These are phyloP conservation scores for Hermetia illucens DNA, from an alignment of 1,140 invertebrate genomes.

Conservation along the genomic window DNA sequence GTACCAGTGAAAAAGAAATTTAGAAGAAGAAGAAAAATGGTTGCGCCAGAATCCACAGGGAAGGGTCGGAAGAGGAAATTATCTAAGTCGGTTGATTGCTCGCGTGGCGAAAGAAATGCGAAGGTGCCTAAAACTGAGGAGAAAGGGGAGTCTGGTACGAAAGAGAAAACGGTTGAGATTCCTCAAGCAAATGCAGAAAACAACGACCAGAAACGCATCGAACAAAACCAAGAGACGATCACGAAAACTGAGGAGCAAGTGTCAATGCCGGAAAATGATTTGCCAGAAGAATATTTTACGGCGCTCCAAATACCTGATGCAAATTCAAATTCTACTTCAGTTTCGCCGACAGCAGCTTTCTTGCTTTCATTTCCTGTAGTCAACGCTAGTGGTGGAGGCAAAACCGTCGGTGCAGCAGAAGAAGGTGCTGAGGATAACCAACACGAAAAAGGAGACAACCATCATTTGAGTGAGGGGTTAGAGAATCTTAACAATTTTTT, in stretches of 20 bases:
- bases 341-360: slow-evolving; percentile 50
- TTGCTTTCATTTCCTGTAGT: slow-evolving; percentile 47
- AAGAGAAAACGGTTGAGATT: no score
- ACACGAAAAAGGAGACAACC: no score
- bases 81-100: no score
- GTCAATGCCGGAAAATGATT: neutral
- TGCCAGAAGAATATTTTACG: neutral
- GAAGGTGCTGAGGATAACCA: no score
- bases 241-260: neutral
- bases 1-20: neutral
- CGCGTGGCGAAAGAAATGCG: no score
- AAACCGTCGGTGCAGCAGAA: neutral
- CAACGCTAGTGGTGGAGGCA: slow-evolving; percentile 16
- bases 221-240: slow-evolving; percentile 12
- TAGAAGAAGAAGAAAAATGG: neutral
- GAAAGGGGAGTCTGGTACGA: no score
- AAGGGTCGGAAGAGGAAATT: no score
- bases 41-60: no score
- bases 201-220: no score
- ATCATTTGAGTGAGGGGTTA: neutral
- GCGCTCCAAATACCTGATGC: neutral
- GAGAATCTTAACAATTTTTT: slow-evolving; percentile 2
- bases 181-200: no score
- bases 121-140: no score
- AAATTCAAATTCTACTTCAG: slow-evolving; percentile 40